These are phyloP conservation scores for Bellardia pandia DNA, from an alignment of 2,888 invertebrate genomes.

Conservation along the genomic window DNA sequence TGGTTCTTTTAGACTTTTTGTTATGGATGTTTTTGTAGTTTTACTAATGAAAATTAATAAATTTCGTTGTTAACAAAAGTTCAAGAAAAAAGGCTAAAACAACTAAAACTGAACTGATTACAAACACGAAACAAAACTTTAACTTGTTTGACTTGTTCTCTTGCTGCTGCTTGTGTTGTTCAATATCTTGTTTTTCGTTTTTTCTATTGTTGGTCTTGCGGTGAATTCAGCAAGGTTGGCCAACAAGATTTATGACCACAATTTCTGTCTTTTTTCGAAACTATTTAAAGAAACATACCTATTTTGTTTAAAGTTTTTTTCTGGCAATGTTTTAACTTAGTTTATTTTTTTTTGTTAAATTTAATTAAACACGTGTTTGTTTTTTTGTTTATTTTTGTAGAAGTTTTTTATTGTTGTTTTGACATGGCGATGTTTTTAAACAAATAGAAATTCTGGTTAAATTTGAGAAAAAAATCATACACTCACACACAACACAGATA, in stretches of 20 bases:
- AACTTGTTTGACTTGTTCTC: conserved; percentile 62
- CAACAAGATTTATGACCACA: conserved; percentile 65
- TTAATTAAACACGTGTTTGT: conserved; percentile 19
- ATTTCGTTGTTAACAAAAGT: conserved; percentile 25
- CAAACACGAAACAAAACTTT: conserved; percentile 37
- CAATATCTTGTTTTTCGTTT: conserved; percentile 17
- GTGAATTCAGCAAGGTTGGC: conserved; percentile 51
- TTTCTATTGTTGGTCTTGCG: conserved; percentile 19
- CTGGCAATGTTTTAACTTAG: not conserved
- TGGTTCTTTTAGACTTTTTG: conserved; percentile 4
- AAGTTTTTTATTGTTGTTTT: not conserved
- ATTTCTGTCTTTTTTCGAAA: not conserved
- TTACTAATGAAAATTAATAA: conserved; percentile 41
- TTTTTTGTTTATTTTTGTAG: conserved; percentile 26
- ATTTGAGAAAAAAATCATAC: conserved; percentile 6
- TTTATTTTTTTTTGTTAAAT: conserved; percentile 12
- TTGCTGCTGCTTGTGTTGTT: not conserved
- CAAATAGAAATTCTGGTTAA: conserved; percentile 27
- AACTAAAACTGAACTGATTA: conserved; percentile 13
- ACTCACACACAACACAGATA: not conserved
- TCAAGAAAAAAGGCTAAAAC: conserved; percentile 14
- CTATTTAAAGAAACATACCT: conserved; percentile 18
- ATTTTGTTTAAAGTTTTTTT: conserved; percentile 23
- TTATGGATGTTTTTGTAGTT: conserved; percentile 3
- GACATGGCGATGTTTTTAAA: conserved; percentile 10